Percentiles rank a stretch among this genome's conserved stretches.
Evolutionary conservation across 2,888 invertebrate species (phyloP).

Genomic region (Spicauda simplicius): DNA sequence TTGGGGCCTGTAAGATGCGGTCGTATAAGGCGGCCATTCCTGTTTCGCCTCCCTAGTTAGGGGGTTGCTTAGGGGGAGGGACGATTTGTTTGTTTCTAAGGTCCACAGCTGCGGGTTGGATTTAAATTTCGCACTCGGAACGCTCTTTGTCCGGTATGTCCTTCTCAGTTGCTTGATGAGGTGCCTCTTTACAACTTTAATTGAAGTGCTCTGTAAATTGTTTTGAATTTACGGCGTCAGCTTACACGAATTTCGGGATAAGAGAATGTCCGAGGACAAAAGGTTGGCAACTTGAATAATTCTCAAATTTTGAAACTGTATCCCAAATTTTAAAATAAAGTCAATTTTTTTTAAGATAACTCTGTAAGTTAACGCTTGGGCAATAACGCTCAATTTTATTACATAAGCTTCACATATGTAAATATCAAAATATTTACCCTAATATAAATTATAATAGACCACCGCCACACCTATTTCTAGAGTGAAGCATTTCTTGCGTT

Average conservation of each 20-base stretch:
- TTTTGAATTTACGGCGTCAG: conserved; percentile 52
- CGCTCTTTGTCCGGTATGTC: conserved; percentile 71
- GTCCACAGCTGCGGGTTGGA: conserved; percentile 77
- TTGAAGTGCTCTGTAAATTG: conserved; percentile 67
- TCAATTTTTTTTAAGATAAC: background rate
- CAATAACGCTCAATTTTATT: too few species aligned
- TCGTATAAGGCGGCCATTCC: conserved; percentile 78
- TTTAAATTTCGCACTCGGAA: conserved; percentile 73
- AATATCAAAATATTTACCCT: too few species aligned
- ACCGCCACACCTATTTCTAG: too few species aligned
- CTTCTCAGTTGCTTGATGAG: conserved; percentile 74
- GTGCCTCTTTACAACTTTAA: conserved; percentile 76
- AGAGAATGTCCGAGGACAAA: conserved; percentile 32
- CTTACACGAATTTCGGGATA: conserved; percentile 34
- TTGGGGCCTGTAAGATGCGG: conserved; percentile 84
- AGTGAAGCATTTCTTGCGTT: too few species aligned
- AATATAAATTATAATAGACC: too few species aligned
- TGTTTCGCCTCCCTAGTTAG: conserved; percentile 50
- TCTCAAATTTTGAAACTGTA: conserved; percentile 16
- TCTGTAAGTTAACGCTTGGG: too few species aligned
- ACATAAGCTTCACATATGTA: too few species aligned
- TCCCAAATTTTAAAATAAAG: background rate
- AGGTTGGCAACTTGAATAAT: conserved; percentile 31
- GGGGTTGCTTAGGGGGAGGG: conserved; percentile 51
- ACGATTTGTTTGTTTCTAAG: conserved; percentile 82